Conservation (phyloP, 2,797 vertebrate species). For the Prionace glauca region DNA sequence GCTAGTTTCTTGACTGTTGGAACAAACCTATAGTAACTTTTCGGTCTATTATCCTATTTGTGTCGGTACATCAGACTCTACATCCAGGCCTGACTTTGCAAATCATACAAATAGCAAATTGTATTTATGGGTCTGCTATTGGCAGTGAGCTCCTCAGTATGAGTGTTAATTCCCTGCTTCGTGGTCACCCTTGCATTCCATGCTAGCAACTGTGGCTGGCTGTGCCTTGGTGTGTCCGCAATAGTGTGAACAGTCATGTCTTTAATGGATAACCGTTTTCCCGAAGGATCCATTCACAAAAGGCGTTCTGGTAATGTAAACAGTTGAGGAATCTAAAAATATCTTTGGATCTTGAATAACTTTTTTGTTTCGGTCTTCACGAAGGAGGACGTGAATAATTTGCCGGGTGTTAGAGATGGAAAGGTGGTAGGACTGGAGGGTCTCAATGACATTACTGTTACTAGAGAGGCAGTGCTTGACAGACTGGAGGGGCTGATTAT, state of each 20-base stretch:
- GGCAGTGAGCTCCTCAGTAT: not conserved
- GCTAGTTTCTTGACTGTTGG: not conserved
- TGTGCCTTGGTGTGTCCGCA: not conserved
- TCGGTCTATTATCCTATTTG: not conserved
- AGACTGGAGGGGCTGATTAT: no score
- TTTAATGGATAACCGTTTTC: not conserved
- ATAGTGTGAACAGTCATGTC: not conserved
- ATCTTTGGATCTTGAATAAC: not conserved
- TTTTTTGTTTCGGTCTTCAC: no score
- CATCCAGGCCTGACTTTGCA: not conserved
- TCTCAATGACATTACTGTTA: no score
- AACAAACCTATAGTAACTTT: not conserved
- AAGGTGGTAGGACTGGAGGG: no score
- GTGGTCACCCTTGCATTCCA: no score
- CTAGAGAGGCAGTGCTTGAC: no score
- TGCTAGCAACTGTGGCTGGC: not conserved
- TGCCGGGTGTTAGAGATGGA: no score
- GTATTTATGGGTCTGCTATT: not conserved
- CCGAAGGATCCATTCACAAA: not conserved
- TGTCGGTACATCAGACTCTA: not conserved
- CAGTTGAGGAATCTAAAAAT: not conserved
- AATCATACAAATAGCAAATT: not conserved
- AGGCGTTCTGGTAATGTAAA: not conserved
- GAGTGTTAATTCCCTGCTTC: not conserved
- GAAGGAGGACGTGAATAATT: no score